Evolutionary conservation across 2,113 vertebrate genomes (phyloP).

Genomic region (Tympanuchus pallidicinctus): DNA sequence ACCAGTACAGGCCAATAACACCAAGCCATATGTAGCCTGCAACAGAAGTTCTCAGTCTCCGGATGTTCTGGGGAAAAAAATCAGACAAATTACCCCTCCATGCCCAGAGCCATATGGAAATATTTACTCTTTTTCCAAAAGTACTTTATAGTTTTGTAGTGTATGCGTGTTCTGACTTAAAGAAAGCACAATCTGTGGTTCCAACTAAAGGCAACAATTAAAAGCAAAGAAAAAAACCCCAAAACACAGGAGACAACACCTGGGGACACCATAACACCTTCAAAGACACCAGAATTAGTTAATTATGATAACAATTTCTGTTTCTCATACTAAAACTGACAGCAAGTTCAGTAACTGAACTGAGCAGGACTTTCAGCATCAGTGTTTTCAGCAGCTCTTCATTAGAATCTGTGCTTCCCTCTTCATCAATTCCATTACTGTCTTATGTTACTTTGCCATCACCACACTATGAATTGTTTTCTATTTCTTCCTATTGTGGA

Average conservation of each 20-base stretch:
- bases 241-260: background rate
- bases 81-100: background rate
- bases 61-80: background rate
- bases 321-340: background rate
- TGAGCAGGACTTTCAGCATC: background rate
- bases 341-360: background rate
- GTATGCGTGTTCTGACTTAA: background rate
- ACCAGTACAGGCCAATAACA: background rate
- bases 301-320: background rate
- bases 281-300: background rate
- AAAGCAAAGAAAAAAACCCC: background rate
- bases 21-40: background rate
- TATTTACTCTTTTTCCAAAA: background rate
- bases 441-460: background rate
- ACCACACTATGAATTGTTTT: rapidly evolving
- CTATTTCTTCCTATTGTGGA: background rate
- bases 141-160: background rate
- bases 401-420: background rate
- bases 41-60: background rate
- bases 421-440: background rate
- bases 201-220: background rate
- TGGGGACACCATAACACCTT: background rate
- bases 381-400: background rate
- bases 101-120: background rate
- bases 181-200: background rate